Base-by-base conservation (phyloP, 2,888 invertebrate genomes). In the Diabrotica balteata region DNA sequence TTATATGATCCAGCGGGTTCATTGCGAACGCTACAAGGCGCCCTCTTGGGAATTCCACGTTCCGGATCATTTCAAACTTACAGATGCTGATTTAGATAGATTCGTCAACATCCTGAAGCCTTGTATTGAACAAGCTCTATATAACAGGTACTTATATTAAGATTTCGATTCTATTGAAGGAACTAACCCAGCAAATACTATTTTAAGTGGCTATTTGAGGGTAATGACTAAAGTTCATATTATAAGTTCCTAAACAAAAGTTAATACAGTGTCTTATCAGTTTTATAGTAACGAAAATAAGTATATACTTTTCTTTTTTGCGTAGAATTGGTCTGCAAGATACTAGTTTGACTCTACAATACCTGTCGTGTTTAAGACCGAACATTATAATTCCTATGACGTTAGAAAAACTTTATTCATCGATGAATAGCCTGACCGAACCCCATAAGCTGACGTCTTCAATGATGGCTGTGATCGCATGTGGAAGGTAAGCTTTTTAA, bases 401-500 rank as follows among this genome's bases (percentile, higher is more conserved):
- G 10, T 81, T 97, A 65, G 95, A 96, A 71, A 90, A 90, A 82
- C 86, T 96, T 66, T 92, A 92, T 80, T 88, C 90, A 1, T 91
- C 94, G 0, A 84, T 97, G 80, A 94, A 94, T 77, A 94, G 94
- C 1, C 83, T 96, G 47, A 95, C 94, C 0, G 96, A 97, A 82
- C 96, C 97, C 0, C 95, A 96, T 80, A 91, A 91, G 82, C 86
- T 91, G 10, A 91, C 91, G 0, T 90, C 92, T 1, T 88, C 91
- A 0, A 88, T 94, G 87, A 87, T 88, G 65, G 91, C 91, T 59
- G 88, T 92, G 45, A 88, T 90, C 1, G 88, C 91, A 0, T 89
- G 93, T 7, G 90, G 91, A 1, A 85, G 92, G 81, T 83, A 70
- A 66, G 59, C 32, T 32, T 32, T 32, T 32, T 32, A 32, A 32